Percentiles rank a stretch among this genome's conserved stretches.
Evolutionary conservation across 1,140 invertebrate species (phyloP).

Genomic region (Heliconius himera): DNA sequence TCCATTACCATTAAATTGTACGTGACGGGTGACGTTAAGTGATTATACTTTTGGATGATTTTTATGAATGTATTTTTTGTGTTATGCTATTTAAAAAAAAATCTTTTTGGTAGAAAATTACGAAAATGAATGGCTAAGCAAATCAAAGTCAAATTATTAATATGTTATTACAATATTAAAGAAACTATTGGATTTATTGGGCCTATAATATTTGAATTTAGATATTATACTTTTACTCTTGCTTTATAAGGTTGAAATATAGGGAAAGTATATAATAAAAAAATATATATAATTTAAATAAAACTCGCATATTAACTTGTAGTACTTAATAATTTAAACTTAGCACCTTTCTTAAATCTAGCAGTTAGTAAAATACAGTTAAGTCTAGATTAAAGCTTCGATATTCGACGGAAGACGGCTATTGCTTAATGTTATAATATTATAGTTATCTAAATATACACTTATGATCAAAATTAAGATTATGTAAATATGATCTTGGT

Average conservation of each 20-base stretch:
- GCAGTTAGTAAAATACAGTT: conserved; percentile 51
- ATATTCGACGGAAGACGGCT: conserved; percentile 64
- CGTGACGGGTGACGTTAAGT: conserved; percentile 10
- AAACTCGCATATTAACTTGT: conserved; percentile 18
- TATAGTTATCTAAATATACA: neutral
- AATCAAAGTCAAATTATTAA: too few species aligned
- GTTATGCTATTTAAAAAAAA: neutral
- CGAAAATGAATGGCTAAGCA: too few species aligned
- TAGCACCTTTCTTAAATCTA: conserved; percentile 56
- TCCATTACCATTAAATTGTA: conserved; percentile 14
- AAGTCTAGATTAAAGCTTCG: conserved; percentile 71
- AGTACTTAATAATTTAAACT: conserved; percentile 34
- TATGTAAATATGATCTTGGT: neutral
- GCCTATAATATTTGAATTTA: too few species aligned
- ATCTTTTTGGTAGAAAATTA: too few species aligned
- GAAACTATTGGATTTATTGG: too few species aligned
- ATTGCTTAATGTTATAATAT: conserved; percentile 39
- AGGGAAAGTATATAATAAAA: neutral
- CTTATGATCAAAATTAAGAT: conserved; percentile 13
- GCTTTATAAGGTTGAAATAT: too few species aligned
- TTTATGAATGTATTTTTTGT: neutral
- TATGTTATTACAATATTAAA: too few species aligned
- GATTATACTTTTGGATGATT: neutral
- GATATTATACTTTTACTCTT: too few species aligned
- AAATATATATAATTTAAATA: neutral